Evolutionary conservation across 2,797 vertebrate genomes (phyloP).

Genomic region (Sternotherus odoratus): DNA sequence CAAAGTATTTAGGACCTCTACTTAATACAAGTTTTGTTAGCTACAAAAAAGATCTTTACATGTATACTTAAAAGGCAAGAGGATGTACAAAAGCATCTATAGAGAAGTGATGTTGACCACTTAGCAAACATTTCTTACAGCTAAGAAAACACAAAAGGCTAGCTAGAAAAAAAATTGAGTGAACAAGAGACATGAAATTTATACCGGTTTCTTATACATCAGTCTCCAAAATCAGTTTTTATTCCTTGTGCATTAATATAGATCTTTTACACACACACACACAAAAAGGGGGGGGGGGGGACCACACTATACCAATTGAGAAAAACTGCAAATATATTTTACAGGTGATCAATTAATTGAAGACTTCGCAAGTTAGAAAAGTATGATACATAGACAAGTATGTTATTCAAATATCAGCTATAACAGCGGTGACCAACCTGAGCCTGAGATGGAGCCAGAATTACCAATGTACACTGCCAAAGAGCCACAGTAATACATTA

Average conservation of each 20-base stretch:
- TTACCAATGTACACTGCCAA: too few relatives aligned
- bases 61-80: neutral
- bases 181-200: neutral
- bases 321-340: conserved; percentile 31
- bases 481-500: too few relatives aligned
- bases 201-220: rapidly evolving
- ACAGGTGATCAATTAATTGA: conserved; percentile 18
- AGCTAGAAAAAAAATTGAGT: neutral
- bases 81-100: neutral
- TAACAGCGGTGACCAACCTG: too few relatives aligned
- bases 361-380: neutral
- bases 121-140: neutral
- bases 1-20: neutral
- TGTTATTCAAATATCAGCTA: neutral
- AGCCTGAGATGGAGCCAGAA: too few relatives aligned
- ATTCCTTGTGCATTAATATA: neutral
- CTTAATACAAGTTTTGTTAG: neutral
- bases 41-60: neutral
- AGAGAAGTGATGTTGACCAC: neutral
- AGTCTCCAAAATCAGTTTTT: neutral
- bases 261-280: neutral
- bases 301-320: neutral
- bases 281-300: neutral
- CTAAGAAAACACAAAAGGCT: neutral
- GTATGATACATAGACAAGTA: neutral